Base-by-base conservation (phyloP, 2,113 vertebrate species). In the Macquaria australasica region DNA sequence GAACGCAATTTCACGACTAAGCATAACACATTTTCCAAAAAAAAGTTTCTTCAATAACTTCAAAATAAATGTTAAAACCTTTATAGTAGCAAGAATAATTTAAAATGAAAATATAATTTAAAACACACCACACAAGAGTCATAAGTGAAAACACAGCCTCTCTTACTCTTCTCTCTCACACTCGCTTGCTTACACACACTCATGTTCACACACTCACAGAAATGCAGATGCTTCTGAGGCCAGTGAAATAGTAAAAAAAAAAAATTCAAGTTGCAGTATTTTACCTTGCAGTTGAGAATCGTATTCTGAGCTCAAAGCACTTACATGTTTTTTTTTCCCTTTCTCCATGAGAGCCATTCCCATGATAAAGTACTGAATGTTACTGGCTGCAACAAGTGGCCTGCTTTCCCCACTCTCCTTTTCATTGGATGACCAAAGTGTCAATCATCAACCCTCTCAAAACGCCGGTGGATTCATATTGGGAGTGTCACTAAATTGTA, bases 311-410 rank as follows among this genome's bases (percentile, higher is more conserved):
- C 72, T 83, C 16, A 60, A 39, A 34, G 48, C 53, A 25, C 23
- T 69, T 45, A 45, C 41, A 59, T 45, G 64, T 79, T 71, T 69
- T 56, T 81, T 73, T 73, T 31, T 31, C n/a, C n/a, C 39, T 34
- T 34, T 34, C 12, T 4, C 45, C 62, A 87, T 64, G 31, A 69
- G 84, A 77, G 77, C 63, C 43, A 56, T 79, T 76, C 62, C 71
- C 45, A 70, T 64, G 71, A 82, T 71, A 73, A 88, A 43, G 72
- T 53, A 81, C 43, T 83, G 60, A 80, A 88, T 62, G 62, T 74
- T 58, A 94, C 62, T 93, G 90, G 90, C 75, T 92, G 86, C 72
- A 85, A 69, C 63, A 60, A 90, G 88, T 91, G 87, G 90, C 91
- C 87, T 92, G 92, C 87, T 93, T 89, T 82, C 60, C 77, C 3